These are phyloP conservation scores for Diprion similis DNA, from an alignment of 1,140 invertebrate species.

Conservation along the genomic window DNA sequence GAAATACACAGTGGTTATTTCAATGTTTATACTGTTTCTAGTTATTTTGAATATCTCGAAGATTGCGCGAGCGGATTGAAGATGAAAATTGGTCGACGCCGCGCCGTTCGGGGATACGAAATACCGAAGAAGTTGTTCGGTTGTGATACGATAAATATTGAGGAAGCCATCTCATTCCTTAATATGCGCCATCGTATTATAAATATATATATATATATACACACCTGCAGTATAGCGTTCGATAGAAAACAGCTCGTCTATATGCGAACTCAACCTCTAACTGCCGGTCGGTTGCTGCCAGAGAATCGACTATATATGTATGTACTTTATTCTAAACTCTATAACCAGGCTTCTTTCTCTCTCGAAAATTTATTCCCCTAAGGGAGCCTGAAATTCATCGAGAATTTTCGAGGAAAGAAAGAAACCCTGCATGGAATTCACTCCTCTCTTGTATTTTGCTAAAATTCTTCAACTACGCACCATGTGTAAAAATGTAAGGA, in stretches of 20 bases:
- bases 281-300: neutral
- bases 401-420: no score
- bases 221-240: neutral
- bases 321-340: neutral
- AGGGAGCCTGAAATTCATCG: neutral
- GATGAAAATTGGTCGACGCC: neutral
- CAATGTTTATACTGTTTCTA: neutral
- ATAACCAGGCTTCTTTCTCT: neutral
- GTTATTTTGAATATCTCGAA: neutral
- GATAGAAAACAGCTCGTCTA: neutral
- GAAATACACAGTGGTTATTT: no score
- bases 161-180: no score
- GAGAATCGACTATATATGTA: neutral
- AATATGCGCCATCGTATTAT: no score
- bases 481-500: neutral
- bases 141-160: constrained; percentile 2
- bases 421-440: neutral
- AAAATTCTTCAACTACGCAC: neutral
- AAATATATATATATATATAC: neutral
- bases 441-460: neutral
- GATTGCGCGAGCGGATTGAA: neutral
- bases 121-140: neutral
- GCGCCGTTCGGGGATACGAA: neutral
- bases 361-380: neutral
- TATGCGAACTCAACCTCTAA: constrained; percentile 5